Percentiles rank a stretch among this genome's conserved stretches.
phyloP scores from a whole-genome alignment of 2,797 vertebrate genomes.

The Nannoperca australis region DNA sequence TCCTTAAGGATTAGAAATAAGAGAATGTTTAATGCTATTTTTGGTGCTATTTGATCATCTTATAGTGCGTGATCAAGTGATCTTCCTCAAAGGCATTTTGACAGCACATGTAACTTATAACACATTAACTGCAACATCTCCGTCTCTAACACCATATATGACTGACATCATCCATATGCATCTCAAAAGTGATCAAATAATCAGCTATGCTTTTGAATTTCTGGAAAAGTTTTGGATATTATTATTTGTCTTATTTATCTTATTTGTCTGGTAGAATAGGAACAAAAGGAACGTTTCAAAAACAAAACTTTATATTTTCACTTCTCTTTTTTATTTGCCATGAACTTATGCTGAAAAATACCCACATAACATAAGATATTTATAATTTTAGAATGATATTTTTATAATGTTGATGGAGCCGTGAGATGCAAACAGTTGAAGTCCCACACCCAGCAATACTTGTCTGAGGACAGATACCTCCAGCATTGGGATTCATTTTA shows the following conservation, averaged over 20 bases:
- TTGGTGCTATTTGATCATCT: not conserved
- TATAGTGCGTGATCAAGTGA: not conserved
- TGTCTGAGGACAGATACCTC: not conserved
- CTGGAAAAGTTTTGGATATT: not conserved
- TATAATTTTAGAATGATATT: not conserved
- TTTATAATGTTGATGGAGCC: not conserved
- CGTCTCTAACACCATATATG: not conserved
- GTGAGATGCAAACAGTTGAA: not conserved
- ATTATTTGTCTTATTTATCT: not conserved
- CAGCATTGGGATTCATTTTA: not conserved
- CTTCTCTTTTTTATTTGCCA: slow-evolving; percentile 15
- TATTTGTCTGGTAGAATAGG: not conserved
- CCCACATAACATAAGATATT: not conserved
- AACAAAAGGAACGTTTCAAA: slow-evolving; percentile 1
- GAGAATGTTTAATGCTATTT: not conserved
- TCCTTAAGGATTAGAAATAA: not conserved
- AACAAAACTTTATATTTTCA: not conserved
- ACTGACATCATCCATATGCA: not conserved
- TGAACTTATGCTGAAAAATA: not conserved
- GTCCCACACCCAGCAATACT: no score
- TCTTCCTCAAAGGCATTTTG: slow-evolving; percentile 1
- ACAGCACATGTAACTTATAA: not conserved
- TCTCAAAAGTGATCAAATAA: not conserved
- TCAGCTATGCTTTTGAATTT: not conserved
- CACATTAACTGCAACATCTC: not conserved